Base-by-base conservation (phyloP, 1,140 invertebrate species). In the Epicauta chinensis region DNA sequence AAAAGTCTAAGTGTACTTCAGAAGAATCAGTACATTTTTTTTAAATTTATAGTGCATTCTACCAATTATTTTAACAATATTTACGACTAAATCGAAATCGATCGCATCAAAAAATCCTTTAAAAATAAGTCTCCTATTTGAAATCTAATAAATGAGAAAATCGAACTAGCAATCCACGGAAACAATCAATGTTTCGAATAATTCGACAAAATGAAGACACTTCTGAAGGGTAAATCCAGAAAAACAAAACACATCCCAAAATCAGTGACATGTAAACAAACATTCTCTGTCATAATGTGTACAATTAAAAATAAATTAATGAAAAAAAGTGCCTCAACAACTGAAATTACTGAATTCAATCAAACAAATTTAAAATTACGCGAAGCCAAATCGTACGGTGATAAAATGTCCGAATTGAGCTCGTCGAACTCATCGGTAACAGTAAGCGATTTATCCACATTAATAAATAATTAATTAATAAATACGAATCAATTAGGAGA, bases 381-480 rank as follows among this genome's bases (percentile, higher is more conserved):
- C 2, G 71, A 73, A 14, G 71, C 74, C 2, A 72, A 74, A 48
- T 75, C 73, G 2, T 74, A 75, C 41, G 73, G 73, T 0, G 73
- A 70, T 11, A 68, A 68, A 2, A 60, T 75, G 3, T 71, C 32
- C 12, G 12, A 34, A 34, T 12, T 3, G 32, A 11, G 32, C 10
- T 11, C 3, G 11, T n/a, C 32, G 3, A 10, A 10, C 11, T 11
- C 10, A 34, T 4, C 11, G 11, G 6, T 11, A 12, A 34, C 10
- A 11, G 12, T 34, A 12, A 34, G 12, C 6, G 10, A 30, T 30
- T 30, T 4, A 5, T 30, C 11, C 32, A 34, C 32, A 34, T n/a
- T 34, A 34, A 34, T 34, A 34, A 34, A 34, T 34, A 12, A n/a
- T 34, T 34, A 34, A 34, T 11, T n/a, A n/a, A n/a, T n/a, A n/a